Percentiles rank a stretch among this genome's conserved stretches.
Conservation (phyloP, 2,113 vertebrate genomes). For the Candoia aspera region DNA sequence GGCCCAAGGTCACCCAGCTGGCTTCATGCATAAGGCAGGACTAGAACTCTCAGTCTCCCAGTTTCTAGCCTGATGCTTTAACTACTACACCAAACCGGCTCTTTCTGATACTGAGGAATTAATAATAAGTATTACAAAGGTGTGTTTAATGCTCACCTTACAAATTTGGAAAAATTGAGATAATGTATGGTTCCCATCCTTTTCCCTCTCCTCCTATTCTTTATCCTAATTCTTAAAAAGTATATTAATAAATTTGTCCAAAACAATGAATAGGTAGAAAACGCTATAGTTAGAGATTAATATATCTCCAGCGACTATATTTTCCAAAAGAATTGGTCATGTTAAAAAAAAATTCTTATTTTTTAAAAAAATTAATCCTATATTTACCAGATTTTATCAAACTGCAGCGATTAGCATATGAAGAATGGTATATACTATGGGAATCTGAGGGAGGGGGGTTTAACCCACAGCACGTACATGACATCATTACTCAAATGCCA, state of each 20-base stretch:
- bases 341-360: not conserved
- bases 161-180: too few relatives aligned
- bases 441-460: not conserved
- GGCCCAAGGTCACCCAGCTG: too few relatives aligned
- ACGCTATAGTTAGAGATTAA: not conserved
- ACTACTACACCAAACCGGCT: too few relatives aligned
- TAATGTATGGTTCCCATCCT: too few relatives aligned
- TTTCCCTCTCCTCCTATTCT: too few relatives aligned
- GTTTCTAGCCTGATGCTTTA: too few relatives aligned
- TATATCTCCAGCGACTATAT: not conserved
- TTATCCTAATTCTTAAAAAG: too few relatives aligned
- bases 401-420: not conserved
- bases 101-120: not conserved
- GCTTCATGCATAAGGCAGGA: too few relatives aligned
- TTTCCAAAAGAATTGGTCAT: not conserved
- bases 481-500: not conserved
- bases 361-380: not conserved
- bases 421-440: not conserved
- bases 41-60: too few relatives aligned
- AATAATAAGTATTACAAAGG: not conserved
- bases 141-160: not conserved
- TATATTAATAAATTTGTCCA: not conserved
- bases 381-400: not conserved
- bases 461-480: not conserved
- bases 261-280: not conserved